Percentiles rank a stretch among this genome's conserved stretches.
Conservation (phyloP, 2,888 invertebrate genomes). For the Nineta flava region DNA sequence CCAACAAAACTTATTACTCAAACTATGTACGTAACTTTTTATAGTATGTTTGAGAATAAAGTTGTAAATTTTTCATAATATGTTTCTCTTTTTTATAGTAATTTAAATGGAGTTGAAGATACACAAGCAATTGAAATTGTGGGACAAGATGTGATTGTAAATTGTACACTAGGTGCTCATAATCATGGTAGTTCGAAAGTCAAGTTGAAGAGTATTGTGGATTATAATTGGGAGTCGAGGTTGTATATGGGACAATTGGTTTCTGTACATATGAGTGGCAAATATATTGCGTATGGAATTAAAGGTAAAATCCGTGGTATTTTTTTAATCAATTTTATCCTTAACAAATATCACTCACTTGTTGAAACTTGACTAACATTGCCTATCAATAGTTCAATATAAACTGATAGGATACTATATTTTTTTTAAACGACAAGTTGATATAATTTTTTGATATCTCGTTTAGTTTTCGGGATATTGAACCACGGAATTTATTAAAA, state of each 20-base stretch:
- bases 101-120: slow-evolving; percentile 41
- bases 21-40: neutral
- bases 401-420: too few relatives aligned
- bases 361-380: neutral
- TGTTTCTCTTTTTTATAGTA: slow-evolving; percentile 25
- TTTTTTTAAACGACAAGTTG: too few relatives aligned
- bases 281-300: slow-evolving; percentile 79
- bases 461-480: too few relatives aligned
- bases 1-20: neutral
- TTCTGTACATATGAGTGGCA: slow-evolving; percentile 72
- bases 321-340: slow-evolving; percentile 8
- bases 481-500: too few relatives aligned
- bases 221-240: slow-evolving; percentile 84
- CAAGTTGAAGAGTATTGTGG: slow-evolving; percentile 76
- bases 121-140: slow-evolving; percentile 38
- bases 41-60: neutral
- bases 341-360: neutral
- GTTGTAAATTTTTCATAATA: neutral
- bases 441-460: too few relatives aligned
- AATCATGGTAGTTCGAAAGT: slow-evolving; percentile 79
- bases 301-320: slow-evolving; percentile 44
- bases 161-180: slow-evolving; percentile 54
- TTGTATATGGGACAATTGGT: slow-evolving; percentile 77
- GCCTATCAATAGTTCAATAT: too few relatives aligned
- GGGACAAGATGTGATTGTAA: slow-evolving; percentile 48